Evolutionary conservation across 2,888 invertebrate genomes (phyloP), one percentile per base, ranked within the genome.

Genomic region (Xanthia togata): DNA sequence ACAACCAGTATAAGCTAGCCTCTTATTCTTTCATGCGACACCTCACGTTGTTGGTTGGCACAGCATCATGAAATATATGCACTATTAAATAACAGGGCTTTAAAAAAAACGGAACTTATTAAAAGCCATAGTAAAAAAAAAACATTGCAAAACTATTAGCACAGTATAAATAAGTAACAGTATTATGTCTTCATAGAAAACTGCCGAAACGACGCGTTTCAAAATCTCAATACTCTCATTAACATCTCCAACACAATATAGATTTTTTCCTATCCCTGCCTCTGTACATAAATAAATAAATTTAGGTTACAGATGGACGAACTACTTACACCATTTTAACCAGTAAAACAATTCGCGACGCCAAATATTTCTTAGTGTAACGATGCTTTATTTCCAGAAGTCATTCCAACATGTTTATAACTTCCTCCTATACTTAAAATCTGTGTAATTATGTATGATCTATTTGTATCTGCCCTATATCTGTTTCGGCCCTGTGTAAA

Each of bases 361-460:
- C 59, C 41, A 73, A 55, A 67, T 62, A 67, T 73, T 83, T 78
- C 68, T 50, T 26, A 60, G 31, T 9, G 50, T 68, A 53, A 77
- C 70, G 73, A 74, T 60, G 57, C 63, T 78, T 77, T 78, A 78
- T 84, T 84, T 78, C 44, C 41, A 69, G 81, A 84, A 73, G 60
- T 72, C 59, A 63, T 64, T 82, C 38, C 26, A n/a, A 4, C 9
- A 47, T 73, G 77, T 83, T 83, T 83, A 83, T 50, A 44, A 70
- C 85, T 83, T 83, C 83, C 85, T 84, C 44, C 57, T 64, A 60
- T 68, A 73, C 63, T 78, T 62, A 70, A 77, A 81, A 69, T 73
- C 71, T 47, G 62, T 55, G 67, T 67, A 14, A 73, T 67, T 74
- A 35, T 59, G 60, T 68, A 23, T 64, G 31, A 47, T 72, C n/a